These are phyloP conservation scores for Rallus crepitans DNA, from an alignment of 2,797 vertebrate species.

Conservation along the genomic window DNA sequence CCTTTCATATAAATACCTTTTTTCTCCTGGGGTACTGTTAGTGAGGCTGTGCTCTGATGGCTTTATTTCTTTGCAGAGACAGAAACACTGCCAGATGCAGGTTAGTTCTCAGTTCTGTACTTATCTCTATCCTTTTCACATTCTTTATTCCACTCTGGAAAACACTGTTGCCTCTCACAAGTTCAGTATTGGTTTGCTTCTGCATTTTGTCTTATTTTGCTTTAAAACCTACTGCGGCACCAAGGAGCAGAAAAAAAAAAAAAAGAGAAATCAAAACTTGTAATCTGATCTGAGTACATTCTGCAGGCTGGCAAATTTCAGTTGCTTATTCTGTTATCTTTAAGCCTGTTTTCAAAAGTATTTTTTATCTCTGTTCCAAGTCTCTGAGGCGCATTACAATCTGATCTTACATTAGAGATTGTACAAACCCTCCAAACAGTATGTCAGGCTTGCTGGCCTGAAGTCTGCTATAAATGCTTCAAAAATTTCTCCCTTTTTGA, in stretches of 20 bases:
- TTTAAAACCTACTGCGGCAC: neutral
- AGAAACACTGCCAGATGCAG: neutral
- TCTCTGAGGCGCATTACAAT: slow-evolving; percentile 5
- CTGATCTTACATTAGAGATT: neutral
- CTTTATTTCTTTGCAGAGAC: neutral
- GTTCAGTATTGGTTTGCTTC: neutral
- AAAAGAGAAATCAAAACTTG: neutral
- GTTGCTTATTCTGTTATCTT: slow-evolving; percentile 9
- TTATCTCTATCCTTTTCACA: neutral
- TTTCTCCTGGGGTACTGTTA: neutral
- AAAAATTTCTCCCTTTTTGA: neutral
- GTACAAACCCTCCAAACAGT: neutral
- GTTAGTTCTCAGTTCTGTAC: neutral
- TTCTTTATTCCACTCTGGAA: neutral
- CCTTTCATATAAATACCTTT: neutral
- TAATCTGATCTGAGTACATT: slow-evolving; percentile 8
- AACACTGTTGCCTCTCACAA: neutral
- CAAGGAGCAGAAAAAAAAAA: neutral
- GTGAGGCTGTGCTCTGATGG: neutral
- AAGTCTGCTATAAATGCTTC: neutral
- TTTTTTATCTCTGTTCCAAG: neutral
- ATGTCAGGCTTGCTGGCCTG: neutral
- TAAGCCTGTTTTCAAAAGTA: slow-evolving; percentile 14
- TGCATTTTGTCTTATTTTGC: neutral
- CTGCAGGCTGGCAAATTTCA: slow-evolving; percentile 6